Base-by-base conservation (phyloP, 2,888 invertebrate species). In the Mylabris sibirica region DNA sequence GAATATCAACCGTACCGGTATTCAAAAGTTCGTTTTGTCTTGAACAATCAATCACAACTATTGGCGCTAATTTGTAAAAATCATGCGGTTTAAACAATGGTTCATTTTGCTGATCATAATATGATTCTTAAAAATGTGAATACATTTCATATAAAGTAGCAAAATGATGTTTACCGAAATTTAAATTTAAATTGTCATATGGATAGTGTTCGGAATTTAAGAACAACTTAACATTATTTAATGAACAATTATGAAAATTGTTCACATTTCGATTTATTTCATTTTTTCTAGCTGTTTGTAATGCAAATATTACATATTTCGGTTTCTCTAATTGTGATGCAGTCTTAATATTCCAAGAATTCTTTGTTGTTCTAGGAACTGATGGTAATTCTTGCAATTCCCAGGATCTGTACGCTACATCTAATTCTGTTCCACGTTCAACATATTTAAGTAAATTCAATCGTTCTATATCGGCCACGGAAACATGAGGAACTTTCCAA, bases 241-340 rank as follows among this genome's bases (percentile, higher is more conserved):
- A 61, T 44, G 80, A 72, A 70, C 82, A 82, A 38, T 70, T 66
- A 66, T 76, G 73, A 69, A 74, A 73, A 17, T 63, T 6, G 65
- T 66, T 69, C 41, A 67, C 79, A 72, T 82, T 74, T 62, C 60
- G 72, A 5, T 17, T 26, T 57, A 68, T 61, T 26, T 75, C 67
- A 73, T 79, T 79, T 76, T 82, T 83, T 71, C 78, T 73, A 64
- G 79, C 73, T 17, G 81, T 84, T 78, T 85, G 84, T 60, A 84
- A 79, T 12, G 77, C 83, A 22, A 84, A 53, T 59, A 85, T 80
- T 20, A 84, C 69, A 72, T 74, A 85, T 63, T 83, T 69, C 1
- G 83, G 83, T 74, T 63, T 70, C 49, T 72, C 69, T 53, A 83
- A 67, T 66, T 71, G 66, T 6, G 68, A 35, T 11, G 61, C 38